These are phyloP conservation scores for Trichechus manatus DNA, from an alignment of 2,113 vertebrate species.

Conservation along the genomic window DNA sequence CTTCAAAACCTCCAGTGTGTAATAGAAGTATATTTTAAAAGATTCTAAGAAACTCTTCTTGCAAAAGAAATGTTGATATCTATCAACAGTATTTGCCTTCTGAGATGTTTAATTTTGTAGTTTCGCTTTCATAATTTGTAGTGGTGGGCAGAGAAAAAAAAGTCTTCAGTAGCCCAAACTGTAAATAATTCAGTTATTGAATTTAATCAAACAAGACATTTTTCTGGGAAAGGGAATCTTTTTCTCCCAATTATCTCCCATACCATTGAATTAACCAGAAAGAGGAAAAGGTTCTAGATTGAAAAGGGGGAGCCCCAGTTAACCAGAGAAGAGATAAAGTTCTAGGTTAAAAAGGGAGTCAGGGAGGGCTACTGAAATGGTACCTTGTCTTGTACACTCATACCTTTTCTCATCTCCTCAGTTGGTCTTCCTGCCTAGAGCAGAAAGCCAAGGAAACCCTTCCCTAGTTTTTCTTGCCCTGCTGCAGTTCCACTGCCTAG, in stretches of 20 bases:
- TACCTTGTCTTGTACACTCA: background rate
- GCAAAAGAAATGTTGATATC: background rate
- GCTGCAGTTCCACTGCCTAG: background rate
- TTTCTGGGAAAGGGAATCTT: background rate
- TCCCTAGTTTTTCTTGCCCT: background rate
- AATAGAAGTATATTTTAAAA: background rate
- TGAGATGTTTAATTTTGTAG: background rate
- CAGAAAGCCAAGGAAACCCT: background rate
- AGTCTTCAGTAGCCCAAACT: background rate
- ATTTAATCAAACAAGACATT: background rate
- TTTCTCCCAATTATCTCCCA: background rate
- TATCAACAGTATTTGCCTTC: constrained; percentile 3
- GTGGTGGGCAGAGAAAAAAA: background rate
- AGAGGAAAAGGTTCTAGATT: background rate
- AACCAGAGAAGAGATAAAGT: background rate
- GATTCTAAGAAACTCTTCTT: background rate
- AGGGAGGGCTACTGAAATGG: background rate
- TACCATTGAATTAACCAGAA: background rate
- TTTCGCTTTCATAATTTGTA: background rate
- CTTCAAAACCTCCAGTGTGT: background rate
- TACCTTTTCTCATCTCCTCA: background rate
- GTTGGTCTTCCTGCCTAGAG: background rate
- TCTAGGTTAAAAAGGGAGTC: background rate
- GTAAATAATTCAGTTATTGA: constrained; percentile 24
- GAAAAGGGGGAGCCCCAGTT: background rate